These are phyloP conservation scores for Alouatta caraya DNA, from an alignment of 2,797 vertebrate genomes.

Conservation along the genomic window DNA sequence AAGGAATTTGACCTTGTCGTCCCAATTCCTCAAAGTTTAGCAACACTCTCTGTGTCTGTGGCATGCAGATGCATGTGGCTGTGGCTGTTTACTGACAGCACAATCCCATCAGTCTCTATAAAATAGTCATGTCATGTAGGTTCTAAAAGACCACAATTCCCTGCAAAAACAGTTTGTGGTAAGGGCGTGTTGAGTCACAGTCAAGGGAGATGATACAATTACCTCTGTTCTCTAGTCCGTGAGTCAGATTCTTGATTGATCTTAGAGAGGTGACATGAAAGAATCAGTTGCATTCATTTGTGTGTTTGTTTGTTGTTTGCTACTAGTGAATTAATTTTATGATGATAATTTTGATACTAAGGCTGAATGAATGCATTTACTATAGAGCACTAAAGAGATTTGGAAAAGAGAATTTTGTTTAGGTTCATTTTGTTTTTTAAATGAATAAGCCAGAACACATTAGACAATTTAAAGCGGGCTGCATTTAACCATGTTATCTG, in stretches of 20 bases:
- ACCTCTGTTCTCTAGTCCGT: neutral
- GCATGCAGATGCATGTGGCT: rapidly evolving
- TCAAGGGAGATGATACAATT: neutral
- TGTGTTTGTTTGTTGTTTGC: neutral
- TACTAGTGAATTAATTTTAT: neutral
- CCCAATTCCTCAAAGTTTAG: neutral
- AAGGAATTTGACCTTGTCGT: neutral
- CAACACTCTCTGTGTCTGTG: neutral
- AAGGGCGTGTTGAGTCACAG: neutral
- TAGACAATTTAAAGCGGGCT: neutral
- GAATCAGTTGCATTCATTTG: neutral
- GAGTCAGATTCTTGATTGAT: neutral
- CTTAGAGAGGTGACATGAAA: neutral
- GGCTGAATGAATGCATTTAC: neutral
- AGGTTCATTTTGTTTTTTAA: neutral
- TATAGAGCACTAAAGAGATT: neutral
- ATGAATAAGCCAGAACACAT: neutral
- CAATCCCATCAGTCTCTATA: neutral
- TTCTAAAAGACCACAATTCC: neutral
- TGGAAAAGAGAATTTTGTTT: neutral
- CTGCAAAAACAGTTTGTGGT: neutral
- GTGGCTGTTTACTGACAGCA: neutral
- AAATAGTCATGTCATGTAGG: neutral
- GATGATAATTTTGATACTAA: neutral
- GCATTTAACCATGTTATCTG: neutral